Conservation (phyloP, 2,888 invertebrate species). For the Ochropleura leucogaster region DNA sequence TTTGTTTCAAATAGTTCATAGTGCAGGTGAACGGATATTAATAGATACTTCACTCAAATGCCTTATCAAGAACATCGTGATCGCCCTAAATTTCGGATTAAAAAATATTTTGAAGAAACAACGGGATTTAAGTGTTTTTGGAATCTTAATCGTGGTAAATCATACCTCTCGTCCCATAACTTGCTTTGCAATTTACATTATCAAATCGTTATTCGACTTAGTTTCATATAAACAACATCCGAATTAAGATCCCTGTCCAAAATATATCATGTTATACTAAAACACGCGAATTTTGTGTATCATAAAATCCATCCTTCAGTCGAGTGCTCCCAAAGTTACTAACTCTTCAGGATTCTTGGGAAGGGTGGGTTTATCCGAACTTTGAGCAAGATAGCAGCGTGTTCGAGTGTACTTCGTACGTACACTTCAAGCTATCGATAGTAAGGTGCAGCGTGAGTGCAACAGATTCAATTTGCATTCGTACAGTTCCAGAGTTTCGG, state of each 20-base stretch:
- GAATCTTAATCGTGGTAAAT: background rate
- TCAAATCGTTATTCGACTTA: too few relatives aligned
- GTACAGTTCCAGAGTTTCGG: slow-evolving; percentile 9
- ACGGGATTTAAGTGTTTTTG: too few relatives aligned
- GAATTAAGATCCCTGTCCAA: background rate
- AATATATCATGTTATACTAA: background rate
- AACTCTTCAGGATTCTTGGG: slow-evolving; percentile 31
- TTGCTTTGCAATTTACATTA: background rate
- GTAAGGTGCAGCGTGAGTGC: slow-evolving; percentile 15
- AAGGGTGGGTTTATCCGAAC: slow-evolving; percentile 40
- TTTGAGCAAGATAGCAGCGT: slow-evolving; percentile 36
- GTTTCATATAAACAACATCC: too few relatives aligned
- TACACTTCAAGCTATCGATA: slow-evolving; percentile 20
- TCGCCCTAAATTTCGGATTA: background rate
- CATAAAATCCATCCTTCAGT: slow-evolving; percentile 21
- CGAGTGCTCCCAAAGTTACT: slow-evolving; percentile 26
- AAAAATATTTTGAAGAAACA: background rate
- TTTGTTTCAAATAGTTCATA: too few relatives aligned
- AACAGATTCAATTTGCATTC: slow-evolving; percentile 42
- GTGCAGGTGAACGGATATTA: background rate
- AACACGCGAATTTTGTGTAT: slow-evolving; percentile 19
- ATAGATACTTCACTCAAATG: background rate
- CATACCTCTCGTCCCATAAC: background rate
- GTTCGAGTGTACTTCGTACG: slow-evolving; percentile 13
- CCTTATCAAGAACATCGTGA: background rate